phyloP scores from a whole-genome alignment of 2,797 vertebrate species.

The Rhinella marina region DNA sequence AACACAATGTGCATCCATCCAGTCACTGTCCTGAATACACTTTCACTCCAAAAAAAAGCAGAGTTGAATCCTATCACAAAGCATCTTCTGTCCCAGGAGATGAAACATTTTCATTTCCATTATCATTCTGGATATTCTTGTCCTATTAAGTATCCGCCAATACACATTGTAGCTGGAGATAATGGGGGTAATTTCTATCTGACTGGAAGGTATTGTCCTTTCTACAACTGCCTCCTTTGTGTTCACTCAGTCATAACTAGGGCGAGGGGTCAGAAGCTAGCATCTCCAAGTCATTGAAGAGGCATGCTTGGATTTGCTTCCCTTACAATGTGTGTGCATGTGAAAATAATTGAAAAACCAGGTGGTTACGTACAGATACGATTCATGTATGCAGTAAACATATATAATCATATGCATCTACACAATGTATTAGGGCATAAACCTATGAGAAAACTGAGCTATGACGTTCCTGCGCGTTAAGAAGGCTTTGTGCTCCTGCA shows the following conservation, averaged over 20 bases:
- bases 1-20: not conserved
- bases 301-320: not conserved
- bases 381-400: not conserved
- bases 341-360: not conserved
- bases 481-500: too few relatives aligned
- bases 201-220: slow-evolving; percentile 24
- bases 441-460: not conserved
- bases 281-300: not conserved
- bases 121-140: slow-evolving; percentile 28
- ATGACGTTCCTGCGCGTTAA: not conserved
- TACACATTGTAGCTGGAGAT: not conserved
- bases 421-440: not conserved
- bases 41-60: not conserved
- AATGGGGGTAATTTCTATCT: slow-evolving; percentile 36
- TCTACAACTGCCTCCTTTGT: slow-evolving; percentile 4
- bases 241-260: not conserved
- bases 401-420: not conserved
- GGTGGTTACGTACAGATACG: not conserved
- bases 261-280: not conserved
- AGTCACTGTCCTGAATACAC: not conserved
- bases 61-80: slow-evolving; percentile 5
- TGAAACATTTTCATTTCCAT: slow-evolving; percentile 21
- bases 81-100: slow-evolving; percentile 24
- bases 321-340: not conserved
- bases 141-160: not conserved